Percentiles rank a stretch among this genome's conserved stretches.
Conservation (phyloP, 2,888 invertebrate genomes). For the Capitulum mitella region DNA sequence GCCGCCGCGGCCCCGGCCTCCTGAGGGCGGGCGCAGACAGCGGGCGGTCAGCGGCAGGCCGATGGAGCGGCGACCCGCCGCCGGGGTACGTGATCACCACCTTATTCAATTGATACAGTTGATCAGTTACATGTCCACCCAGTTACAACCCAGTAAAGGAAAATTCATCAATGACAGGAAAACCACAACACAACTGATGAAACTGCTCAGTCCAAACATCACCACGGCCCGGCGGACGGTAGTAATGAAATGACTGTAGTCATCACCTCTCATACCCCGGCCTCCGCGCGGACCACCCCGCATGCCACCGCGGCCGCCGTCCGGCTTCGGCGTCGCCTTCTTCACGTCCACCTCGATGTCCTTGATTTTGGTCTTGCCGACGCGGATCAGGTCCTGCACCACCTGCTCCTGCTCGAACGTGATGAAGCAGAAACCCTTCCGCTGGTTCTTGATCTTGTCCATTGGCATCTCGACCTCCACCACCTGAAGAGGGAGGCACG, state of each 20-base stretch:
- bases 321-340: constrained; percentile 75
- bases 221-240: not conserved
- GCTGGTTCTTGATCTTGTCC: constrained; percentile 92
- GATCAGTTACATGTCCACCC: too few species aligned
- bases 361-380: constrained; percentile 84
- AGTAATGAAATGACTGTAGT: constrained; percentile 43
- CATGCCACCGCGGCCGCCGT: constrained; percentile 47
- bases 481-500: constrained; percentile 70
- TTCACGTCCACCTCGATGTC: constrained; percentile 94
- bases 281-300: constrained; percentile 56
- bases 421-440: constrained; percentile 95
- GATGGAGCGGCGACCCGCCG: too few species aligned
- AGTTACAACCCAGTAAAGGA: too few species aligned
- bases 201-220: not conserved
- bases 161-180: too few species aligned
- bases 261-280: constrained; percentile 45
- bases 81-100: not conserved
- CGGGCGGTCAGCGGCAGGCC: not conserved
- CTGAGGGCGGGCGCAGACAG: not conserved
- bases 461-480: constrained; percentile 92
- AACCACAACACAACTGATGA: too few species aligned
- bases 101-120: too few species aligned
- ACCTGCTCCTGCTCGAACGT: constrained; percentile 94
- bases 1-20: not conserved
- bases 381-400: constrained; percentile 82